phyloP scores from a whole-genome alignment of 2,797 vertebrate species.

The Taenioides sp. region DNA sequence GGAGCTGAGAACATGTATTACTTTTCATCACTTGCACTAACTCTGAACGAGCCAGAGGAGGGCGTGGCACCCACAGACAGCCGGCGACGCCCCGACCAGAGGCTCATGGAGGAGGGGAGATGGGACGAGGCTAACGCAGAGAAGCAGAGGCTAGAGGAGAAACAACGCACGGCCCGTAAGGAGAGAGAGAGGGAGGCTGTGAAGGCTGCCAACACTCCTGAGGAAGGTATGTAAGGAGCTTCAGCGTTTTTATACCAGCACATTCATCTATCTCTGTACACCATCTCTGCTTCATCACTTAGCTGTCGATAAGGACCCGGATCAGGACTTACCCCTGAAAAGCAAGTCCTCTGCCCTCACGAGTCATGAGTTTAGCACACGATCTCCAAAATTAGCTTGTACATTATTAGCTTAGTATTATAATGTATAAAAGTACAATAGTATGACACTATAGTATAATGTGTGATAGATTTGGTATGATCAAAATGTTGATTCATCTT shows the following conservation, averaged over 20 bases:
- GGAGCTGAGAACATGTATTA: conserved; percentile 95
- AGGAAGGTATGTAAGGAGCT: conserved; percentile 78
- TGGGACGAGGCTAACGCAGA: conserved; percentile 95
- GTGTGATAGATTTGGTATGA: not conserved
- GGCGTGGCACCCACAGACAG: conserved; percentile 90
- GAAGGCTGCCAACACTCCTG: conserved; percentile 70
- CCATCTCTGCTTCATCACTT: conserved; percentile 56
- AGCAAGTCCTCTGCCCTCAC: conserved; percentile 74
- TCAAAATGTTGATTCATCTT: conserved; percentile 28
- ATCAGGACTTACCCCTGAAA: conserved; percentile 78
- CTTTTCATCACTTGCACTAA: conserved; percentile 90
- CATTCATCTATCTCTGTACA: conserved; percentile 23
- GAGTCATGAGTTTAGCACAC: conserved; percentile 8
- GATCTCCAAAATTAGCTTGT: not conserved
- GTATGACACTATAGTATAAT: conserved; percentile 3
- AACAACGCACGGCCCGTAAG: conserved; percentile 85
- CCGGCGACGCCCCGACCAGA: conserved; percentile 89
- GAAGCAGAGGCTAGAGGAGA: conserved; percentile 95
- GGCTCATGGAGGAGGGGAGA: conserved; percentile 92
- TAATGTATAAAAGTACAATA: conserved; percentile 1
- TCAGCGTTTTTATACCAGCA: conserved; percentile 30
- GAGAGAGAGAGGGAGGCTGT: conserved; percentile 85
- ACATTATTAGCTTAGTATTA: not conserved
- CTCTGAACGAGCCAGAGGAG: conserved; percentile 86
- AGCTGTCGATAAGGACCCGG: conserved; percentile 76